Conservation (phyloP, 64 coral and sea anemone genomes). For the Hydrozoanthus tunicans region DNA sequence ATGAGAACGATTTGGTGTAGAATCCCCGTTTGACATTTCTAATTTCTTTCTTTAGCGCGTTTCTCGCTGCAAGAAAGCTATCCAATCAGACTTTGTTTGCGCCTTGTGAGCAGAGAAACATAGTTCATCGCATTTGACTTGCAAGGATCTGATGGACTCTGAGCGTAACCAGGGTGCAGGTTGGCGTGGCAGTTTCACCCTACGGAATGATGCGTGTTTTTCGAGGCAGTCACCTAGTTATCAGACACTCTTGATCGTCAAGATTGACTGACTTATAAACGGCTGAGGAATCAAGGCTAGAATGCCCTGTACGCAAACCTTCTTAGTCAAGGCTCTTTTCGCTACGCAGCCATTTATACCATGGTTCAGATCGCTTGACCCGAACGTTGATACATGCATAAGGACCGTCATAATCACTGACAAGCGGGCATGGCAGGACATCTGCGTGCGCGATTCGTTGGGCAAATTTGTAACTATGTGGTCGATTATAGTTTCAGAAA, state of each 20-base stretch:
- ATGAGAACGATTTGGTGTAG: conserved; percentile 9
- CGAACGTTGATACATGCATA: not conserved
- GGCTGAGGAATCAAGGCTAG: conserved; percentile 4
- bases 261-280: not conserved
- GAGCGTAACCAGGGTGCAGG: not conserved
- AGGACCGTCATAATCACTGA: not conserved
- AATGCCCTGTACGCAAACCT: not conserved
- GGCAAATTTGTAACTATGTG: conserved; percentile 3
- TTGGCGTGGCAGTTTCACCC: conserved; percentile 18
- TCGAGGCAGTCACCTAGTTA: not conserved
- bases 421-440: not conserved
- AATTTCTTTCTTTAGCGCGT: conserved; percentile 11
- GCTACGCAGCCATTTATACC: conserved; percentile 1
- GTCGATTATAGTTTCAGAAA: not conserved
- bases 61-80: conserved; percentile 6
- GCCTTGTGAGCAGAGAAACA: not conserved
- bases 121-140: not conserved
- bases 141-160: not conserved
- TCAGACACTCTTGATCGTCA: not conserved
- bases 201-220: not conserved
- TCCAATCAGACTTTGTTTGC: not conserved
- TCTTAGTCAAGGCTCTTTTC: not conserved
- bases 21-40: not conserved
- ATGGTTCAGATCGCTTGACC: conserved; percentile 5
- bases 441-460: not conserved